These are phyloP conservation scores for Canis aureus DNA, from an alignment of 2,113 vertebrate species.

Conservation along the genomic window DNA sequence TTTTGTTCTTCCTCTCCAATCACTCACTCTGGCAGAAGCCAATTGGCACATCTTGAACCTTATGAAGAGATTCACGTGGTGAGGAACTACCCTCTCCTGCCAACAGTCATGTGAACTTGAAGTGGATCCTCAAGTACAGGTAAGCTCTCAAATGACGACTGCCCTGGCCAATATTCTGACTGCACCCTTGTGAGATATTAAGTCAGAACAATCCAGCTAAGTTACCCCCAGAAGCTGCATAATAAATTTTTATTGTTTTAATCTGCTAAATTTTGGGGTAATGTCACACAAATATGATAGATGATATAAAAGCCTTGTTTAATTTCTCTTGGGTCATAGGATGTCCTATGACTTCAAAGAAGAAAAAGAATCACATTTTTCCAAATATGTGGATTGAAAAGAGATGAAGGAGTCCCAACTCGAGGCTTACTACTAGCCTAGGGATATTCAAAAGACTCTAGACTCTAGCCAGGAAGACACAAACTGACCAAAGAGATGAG, in stretches of 20 bases:
- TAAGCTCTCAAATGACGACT: constrained; percentile 34
- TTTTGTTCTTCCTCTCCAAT: background rate
- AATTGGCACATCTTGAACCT: background rate
- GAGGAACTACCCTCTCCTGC: background rate
- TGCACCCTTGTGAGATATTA: background rate
- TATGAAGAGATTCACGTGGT: background rate
- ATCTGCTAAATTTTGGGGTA: background rate
- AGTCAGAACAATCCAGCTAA: background rate
- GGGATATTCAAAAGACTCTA: background rate
- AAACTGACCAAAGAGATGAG: background rate
- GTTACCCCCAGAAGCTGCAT: background rate
- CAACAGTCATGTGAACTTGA: background rate
- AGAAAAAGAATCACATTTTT: background rate
- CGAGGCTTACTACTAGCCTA: background rate
- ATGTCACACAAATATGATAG: background rate
- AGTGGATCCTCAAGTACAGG: background rate
- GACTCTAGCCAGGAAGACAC: background rate
- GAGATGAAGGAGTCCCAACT: background rate
- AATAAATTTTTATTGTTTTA: background rate
- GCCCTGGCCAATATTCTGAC: constrained; percentile 1
- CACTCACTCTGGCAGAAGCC: background rate
- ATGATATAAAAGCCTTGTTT: background rate
- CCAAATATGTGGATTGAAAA: background rate
- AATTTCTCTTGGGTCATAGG: background rate
- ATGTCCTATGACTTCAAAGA: background rate